These are phyloP conservation scores for Octopus sinensis DNA, from an alignment of 1,140 invertebrate genomes.

Conservation along the genomic window DNA sequence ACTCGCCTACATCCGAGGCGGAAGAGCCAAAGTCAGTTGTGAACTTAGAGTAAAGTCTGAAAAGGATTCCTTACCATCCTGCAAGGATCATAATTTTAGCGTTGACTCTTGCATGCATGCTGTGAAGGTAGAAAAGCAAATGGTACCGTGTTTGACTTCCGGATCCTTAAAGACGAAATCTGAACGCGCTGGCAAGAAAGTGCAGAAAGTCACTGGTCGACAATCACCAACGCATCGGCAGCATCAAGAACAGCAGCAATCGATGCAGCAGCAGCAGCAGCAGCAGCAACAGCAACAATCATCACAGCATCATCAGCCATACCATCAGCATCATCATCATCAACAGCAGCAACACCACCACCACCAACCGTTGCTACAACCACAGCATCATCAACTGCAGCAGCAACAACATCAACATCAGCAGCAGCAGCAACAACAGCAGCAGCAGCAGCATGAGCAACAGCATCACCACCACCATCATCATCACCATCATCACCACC, in stretches of 20 bases:
- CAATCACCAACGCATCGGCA: not conserved
- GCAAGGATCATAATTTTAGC: not conserved
- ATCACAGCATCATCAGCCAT: not conserved
- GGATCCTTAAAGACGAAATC: not conserved
- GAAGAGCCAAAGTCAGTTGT: not conserved
- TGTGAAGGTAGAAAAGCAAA: not conserved
- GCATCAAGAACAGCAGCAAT: not conserved
- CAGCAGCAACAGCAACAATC: not conserved
- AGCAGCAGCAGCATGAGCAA: not conserved
- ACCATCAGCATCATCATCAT: not conserved
- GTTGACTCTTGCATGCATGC: not conserved
- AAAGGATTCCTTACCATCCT: not conserved
- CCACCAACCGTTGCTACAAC: not conserved
- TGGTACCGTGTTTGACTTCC: not conserved
- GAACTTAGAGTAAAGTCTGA: not conserved
- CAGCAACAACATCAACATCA: not conserved
- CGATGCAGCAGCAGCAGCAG: not conserved
- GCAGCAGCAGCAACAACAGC: not conserved
- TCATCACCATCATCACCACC: not conserved
- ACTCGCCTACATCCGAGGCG: not conserved
- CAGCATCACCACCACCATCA: not conserved
- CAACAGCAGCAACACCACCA: not conserved
- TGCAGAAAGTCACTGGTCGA: slow-evolving; percentile 4
- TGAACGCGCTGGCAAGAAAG: not conserved
- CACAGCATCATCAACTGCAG: not conserved